Evolutionary conservation across 2,888 invertebrate genomes (phyloP).

Genomic region (Drosophila melanosoma): DNA sequence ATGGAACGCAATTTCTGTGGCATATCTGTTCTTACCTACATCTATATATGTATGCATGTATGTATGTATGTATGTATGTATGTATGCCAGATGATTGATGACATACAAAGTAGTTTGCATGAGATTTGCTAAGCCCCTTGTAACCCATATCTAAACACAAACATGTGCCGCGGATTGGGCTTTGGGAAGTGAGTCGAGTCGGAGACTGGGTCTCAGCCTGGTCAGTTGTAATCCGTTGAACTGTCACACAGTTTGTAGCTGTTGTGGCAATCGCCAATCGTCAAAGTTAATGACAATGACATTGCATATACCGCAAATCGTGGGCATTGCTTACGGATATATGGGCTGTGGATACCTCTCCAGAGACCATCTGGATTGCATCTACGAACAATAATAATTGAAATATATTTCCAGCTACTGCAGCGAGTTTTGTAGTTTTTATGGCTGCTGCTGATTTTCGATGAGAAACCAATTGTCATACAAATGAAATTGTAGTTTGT

Average conservation of each 20-base stretch:
- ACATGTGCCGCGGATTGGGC: conserved; percentile 56
- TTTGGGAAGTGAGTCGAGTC: conserved; percentile 18
- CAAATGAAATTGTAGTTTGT: conserved; percentile 23
- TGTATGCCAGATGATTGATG: conserved; percentile 68
- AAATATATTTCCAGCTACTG: conserved; percentile 40
- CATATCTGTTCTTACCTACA: neutral
- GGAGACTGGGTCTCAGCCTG: conserved; percentile 23
- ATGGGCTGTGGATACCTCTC: conserved; percentile 1
- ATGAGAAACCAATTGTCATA: conserved; percentile 44
- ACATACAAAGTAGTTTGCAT: conserved; percentile 64
- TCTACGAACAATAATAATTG: conserved; percentile 59
- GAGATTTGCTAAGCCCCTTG: conserved; percentile 52
- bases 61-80: conserved; percentile 9
- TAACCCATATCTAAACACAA: conserved; percentile 32
- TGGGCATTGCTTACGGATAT: conserved; percentile 19
- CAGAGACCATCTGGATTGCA: conserved; percentile 28
- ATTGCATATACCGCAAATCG: conserved; percentile 36
- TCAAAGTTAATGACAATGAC: conserved; percentile 54
- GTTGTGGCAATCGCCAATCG: conserved; percentile 20
- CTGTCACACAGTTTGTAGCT: conserved; percentile 40
- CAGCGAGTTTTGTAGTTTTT: conserved; percentile 23
- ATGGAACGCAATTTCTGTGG: conserved; percentile 37
- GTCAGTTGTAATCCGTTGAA: conserved; percentile 58
- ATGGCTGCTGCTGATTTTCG: neutral
- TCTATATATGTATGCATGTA: neutral